Evolutionary conservation across 2,888 invertebrate genomes (phyloP).

Genomic region (Stenotaenia linearis): DNA sequence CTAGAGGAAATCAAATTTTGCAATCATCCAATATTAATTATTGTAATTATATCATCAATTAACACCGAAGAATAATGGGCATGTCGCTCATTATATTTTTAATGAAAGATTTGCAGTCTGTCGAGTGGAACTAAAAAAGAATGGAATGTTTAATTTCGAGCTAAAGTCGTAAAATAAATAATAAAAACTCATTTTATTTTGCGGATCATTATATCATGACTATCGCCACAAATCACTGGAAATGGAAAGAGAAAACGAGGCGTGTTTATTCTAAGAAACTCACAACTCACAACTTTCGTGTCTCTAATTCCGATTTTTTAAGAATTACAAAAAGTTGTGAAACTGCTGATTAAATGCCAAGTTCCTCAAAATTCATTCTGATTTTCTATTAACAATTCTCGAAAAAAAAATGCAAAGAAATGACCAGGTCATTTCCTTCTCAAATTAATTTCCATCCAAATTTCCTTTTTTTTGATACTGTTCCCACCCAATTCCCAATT

Average conservation of each 20-base stretch:
- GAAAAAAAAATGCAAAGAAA: no score
- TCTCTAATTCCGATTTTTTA: no score
- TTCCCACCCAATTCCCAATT: slow-evolving; percentile 7
- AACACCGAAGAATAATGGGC: not conserved
- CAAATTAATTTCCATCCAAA: not conserved
- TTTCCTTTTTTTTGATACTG: not conserved
- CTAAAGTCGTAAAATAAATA: no score
- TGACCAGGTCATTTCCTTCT: not conserved
- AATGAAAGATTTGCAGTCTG: not conserved
- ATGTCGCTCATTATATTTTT: not conserved
- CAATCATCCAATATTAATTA: not conserved
- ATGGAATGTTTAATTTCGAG: not conserved
- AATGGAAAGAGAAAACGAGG: not conserved
- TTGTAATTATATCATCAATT: not conserved
- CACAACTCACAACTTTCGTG: not conserved
- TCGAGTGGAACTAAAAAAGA: not conserved
- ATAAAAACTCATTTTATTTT: no score
- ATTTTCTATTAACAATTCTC: no score
- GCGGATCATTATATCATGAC: not conserved
- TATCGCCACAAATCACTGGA: not conserved
- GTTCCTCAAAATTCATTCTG: no score
- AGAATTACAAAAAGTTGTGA: no score
- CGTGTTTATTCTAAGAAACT: not conserved
- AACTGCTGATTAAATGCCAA: no score
- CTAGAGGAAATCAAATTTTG: not conserved